A percentile compares a stretch with the other conserved stretches of the same genome.
These are phyloP conservation scores for Pedetes capensis DNA, from an alignment of 2,113 vertebrate genomes.

Conservation along the genomic window DNA sequence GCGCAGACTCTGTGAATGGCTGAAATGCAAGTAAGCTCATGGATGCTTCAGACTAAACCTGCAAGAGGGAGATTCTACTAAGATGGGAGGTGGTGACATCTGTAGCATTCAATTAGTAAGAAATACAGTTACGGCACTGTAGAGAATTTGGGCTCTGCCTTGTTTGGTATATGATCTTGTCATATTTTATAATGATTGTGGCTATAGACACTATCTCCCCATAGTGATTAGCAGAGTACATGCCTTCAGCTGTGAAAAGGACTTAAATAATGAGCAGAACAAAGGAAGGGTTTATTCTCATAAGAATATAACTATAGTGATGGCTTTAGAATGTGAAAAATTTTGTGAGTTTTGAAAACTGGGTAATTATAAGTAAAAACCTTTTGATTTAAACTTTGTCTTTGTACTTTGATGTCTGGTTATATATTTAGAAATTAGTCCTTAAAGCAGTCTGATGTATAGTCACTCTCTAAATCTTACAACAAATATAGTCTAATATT, in stretches of 20 bases:
- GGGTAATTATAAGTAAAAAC: conserved; percentile 21
- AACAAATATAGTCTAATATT: background rate
- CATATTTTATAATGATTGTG: conserved; percentile 46
- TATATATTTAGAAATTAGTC: background rate
- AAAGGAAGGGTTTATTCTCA: conserved; percentile 19
- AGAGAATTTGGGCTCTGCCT: conserved; percentile 29
- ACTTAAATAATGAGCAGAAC: conserved; percentile 38
- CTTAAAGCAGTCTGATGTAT: background rate
- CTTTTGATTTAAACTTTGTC: background rate
- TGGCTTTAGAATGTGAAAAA: conserved; percentile 14
- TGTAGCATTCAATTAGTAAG: background rate
- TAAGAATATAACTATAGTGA: background rate
- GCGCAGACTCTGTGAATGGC: conserved; percentile 5
- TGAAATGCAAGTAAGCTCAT: background rate
- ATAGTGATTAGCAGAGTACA: conserved; percentile 27
- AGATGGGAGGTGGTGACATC: background rate
- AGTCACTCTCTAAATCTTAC: background rate
- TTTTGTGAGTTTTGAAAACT: conserved; percentile 31
- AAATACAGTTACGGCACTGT: conserved; percentile 36
- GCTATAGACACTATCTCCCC: background rate
- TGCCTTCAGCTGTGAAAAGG: background rate
- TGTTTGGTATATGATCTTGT: background rate
- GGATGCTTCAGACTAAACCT: background rate
- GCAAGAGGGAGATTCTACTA: conserved; percentile 13
- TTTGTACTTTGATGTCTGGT: background rate